A percentile compares a stretch with the other conserved stretches of the same genome.
Conservation (phyloP, 2,113 vertebrate genomes). For the Gallinago media region DNA sequence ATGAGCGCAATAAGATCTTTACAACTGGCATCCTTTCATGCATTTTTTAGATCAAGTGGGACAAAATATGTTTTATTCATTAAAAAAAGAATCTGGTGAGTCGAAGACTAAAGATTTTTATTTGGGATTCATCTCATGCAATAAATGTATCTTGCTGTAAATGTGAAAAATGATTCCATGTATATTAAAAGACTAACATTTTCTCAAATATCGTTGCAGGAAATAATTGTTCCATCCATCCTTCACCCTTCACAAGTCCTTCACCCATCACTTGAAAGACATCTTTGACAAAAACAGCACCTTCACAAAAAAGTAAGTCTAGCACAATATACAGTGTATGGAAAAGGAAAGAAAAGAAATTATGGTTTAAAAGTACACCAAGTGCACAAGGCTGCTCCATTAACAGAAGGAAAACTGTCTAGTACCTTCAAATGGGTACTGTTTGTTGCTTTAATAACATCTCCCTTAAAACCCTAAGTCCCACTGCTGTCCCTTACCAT, state of each 20-base stretch:
- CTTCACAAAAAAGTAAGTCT: not conserved
- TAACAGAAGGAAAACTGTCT: not conserved
- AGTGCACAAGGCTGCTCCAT: not conserved
- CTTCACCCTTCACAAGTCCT: not conserved
- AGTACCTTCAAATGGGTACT: not conserved
- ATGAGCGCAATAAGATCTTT: not conserved
- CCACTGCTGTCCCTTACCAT: not conserved
- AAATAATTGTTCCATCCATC: not conserved
- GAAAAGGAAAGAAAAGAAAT: not conserved
- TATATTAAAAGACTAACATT: not conserved
- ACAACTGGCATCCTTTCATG: not conserved
- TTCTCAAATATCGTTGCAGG: not conserved
- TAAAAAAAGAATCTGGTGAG: not conserved
- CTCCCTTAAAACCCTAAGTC: not conserved
- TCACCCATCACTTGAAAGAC: not conserved
- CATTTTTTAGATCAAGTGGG: conserved; percentile 9
- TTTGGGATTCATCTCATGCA: conserved; percentile 17
- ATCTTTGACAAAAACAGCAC: not conserved
- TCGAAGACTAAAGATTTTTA: not conserved
- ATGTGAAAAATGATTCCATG: not conserved
- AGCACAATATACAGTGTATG: not conserved
- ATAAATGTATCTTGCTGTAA: conserved; percentile 16
- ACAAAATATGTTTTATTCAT: not conserved
- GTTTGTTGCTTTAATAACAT: not conserved
- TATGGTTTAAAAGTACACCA: not conserved